Base-by-base conservation (phyloP, 2,797 vertebrate species). In the Myotis daubentonii region DNA sequence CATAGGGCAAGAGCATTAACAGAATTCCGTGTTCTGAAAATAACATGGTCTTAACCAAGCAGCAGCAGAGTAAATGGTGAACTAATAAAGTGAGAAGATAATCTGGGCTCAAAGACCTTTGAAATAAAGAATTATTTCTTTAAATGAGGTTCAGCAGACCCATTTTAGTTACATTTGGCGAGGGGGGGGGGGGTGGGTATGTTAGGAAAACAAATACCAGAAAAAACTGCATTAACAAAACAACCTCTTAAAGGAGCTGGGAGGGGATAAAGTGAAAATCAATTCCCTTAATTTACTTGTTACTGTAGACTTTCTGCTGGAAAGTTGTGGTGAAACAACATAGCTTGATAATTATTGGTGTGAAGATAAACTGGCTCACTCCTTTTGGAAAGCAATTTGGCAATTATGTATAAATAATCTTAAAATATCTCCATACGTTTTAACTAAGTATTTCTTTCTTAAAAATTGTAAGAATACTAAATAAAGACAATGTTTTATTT, bases 371-470 rank as follows among this genome's bases (percentile, higher is more conserved):
- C 28, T 66, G 23, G 41, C 47, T 91, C 44, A 36, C 9, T 94
- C 49, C n/a, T 89, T 91, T 87, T 30, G 60, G 47, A 86, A 75
- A 95, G 16, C 60, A 87, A 75, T 28, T 60, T 84, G 23, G 44
- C 25, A 89, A 85, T 22, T 22, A 41, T 86, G n/a, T 41, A 83
- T 57, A 88, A 85, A 71, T 87, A 91, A 79, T 78, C 55, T 72
- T 66, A 86, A 94, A 93, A 72, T 70, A 82, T 13, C 53, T 85
- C 78, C 36, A 60, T 36, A 68, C 12, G 30, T 20, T 88, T 76
- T 95, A 51, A 90, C 36, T 88, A 30, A 75, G 72, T 75, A 79
- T 87, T 78, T 81, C 12, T 83, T 57, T 65, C 85, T 78, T 93
- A 83, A 91, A 94, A 94, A 86, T 8, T 85, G 0, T 62, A 62